Evolutionary conservation across 2,113 vertebrate genomes (phyloP).

Genomic region (Nyctibius bracteatus): DNA sequence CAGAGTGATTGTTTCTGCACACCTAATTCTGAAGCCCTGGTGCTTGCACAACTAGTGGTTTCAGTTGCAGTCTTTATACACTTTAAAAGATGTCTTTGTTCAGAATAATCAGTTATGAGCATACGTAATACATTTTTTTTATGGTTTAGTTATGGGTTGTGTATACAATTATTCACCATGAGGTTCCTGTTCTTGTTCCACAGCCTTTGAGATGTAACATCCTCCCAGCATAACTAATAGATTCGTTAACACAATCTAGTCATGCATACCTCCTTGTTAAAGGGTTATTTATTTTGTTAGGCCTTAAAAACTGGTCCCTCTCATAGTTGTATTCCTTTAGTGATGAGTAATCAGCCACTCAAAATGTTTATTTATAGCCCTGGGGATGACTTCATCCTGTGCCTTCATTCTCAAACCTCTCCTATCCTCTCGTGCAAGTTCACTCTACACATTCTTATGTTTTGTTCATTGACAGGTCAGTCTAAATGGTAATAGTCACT

Average conservation of each 20-base stretch:
- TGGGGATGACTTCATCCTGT: not conserved
- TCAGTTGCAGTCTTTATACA: not conserved
- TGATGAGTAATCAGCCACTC: not conserved
- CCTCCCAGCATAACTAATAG: not conserved
- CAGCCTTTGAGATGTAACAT: not conserved
- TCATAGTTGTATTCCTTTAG: not conserved
- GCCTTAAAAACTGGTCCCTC: not conserved
- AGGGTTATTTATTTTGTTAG: not conserved
- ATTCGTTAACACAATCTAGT: not conserved
- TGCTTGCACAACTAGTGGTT: not conserved
- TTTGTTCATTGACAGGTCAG: not conserved
- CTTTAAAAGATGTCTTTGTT: not conserved
- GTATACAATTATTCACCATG: accelerated
- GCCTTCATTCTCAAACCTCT: not conserved
- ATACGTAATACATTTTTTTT: not conserved
- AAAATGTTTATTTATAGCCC: not conserved
- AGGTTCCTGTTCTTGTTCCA: not conserved
- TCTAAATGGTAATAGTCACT: not conserved
- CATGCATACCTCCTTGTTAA: not conserved
- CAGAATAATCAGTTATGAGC: not conserved
- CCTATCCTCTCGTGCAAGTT: not conserved
- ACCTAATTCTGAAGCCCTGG: not conserved
- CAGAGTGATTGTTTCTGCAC: not conserved
- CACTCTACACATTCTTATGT: not conserved
- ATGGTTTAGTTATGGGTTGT: not conserved